Evolutionary conservation across 2,113 vertebrate genomes (phyloP).

Genomic region (Mandrillus leucophaeus): DNA sequence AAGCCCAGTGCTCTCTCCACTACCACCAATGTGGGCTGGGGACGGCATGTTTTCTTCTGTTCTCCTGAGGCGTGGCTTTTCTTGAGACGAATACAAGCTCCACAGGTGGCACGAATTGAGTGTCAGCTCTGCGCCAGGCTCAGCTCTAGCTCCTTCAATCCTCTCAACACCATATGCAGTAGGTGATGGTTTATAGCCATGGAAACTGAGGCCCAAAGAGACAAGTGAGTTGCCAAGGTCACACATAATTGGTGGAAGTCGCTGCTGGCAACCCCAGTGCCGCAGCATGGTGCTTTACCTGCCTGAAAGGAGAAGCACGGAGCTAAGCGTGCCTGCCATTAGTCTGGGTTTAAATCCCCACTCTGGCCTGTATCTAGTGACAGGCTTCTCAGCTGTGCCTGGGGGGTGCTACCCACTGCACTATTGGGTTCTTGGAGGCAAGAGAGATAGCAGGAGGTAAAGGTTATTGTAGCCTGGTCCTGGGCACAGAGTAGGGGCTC

Average conservation of each 20-base stretch:
- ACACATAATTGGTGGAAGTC: neutral
- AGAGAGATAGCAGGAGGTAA: neutral
- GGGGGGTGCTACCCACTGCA: too few relatives aligned
- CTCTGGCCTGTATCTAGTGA: neutral
- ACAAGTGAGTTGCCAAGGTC: neutral
- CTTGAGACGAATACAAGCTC: neutral
- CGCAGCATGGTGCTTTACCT: neutral
- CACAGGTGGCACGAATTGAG: accelerated
- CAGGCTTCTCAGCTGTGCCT: neutral
- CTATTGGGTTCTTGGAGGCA: neutral
- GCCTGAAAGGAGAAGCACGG: neutral
- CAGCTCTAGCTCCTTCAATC: neutral
- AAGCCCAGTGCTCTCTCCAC: neutral
- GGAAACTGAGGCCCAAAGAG: neutral
- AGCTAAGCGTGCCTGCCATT: accelerated
- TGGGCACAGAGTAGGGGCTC: neutral
- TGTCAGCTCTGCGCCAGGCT: neutral
- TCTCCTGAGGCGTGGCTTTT: neutral
- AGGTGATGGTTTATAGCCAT: neutral
- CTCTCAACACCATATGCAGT: accelerated
- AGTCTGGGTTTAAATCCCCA: neutral
- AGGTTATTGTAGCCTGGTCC: neutral
- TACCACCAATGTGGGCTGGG: neutral
- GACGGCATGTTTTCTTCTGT: neutral
- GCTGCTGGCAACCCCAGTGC: neutral